Evolutionary conservation across 2,113 vertebrate species (phyloP).

Genomic region (Bos javanicus): DNA sequence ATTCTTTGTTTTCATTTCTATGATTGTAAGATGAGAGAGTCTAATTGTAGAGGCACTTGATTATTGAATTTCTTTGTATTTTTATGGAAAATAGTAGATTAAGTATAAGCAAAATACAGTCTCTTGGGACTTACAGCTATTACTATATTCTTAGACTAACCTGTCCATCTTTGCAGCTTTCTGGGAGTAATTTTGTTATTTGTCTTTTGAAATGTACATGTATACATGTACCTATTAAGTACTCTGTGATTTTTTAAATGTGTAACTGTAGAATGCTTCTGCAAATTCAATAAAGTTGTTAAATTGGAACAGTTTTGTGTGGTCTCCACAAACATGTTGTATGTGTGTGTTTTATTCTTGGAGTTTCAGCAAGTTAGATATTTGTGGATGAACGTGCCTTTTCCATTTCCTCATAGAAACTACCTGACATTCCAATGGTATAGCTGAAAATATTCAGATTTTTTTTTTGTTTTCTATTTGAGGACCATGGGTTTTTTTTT

Average conservation of each 20-base stretch:
- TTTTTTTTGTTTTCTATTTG: neutral
- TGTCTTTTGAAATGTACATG: constrained; percentile 72
- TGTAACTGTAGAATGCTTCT: constrained; percentile 71
- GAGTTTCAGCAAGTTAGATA: constrained; percentile 45
- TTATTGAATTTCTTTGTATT: neutral
- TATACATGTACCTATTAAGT: constrained; percentile 69
- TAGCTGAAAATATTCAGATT: neutral
- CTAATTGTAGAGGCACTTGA: constrained; percentile 29
- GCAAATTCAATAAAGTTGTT: constrained; percentile 76
- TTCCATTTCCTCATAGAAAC: constrained; percentile 47
- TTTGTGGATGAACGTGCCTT: constrained; percentile 13
- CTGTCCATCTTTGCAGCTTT: constrained; percentile 44
- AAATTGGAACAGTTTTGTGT: constrained; percentile 72
- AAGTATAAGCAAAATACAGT: constrained; percentile 16
- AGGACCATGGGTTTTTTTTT: neutral
- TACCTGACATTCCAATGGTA: neutral
- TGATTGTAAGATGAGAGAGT: constrained; percentile 54
- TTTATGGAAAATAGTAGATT: constrained; percentile 34
- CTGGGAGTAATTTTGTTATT: constrained; percentile 45
- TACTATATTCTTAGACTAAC: constrained; percentile 29
- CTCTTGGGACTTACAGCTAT: neutral
- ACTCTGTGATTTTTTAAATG: constrained; percentile 62
- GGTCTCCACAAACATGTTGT: constrained; percentile 73
- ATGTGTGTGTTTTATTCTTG: constrained; percentile 73
- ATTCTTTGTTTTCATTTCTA: constrained; percentile 42